Base-by-base conservation (phyloP, 2,797 vertebrate species). In the Setipinna tenuifilis region DNA sequence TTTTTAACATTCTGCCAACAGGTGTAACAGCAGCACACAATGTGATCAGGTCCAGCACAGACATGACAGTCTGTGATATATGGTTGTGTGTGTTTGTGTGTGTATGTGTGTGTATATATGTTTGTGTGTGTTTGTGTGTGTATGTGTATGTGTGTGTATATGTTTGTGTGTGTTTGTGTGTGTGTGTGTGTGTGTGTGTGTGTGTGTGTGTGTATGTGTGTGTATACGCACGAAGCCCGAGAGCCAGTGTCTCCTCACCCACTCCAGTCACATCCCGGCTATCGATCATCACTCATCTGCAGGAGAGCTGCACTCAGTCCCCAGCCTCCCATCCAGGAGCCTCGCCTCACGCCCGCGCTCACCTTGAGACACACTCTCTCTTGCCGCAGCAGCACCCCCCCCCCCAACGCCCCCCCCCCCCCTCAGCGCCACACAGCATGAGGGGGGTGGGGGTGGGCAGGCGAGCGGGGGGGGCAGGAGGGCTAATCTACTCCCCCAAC, bases 321-420 rank as follows among this genome's bases (percentile, higher is more conserved):
- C 81, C 0, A n/a, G 75, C 75, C 68, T 83, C 71, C 84, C 71
- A 82, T 75, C 50, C 78, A n/a, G 44, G 17, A 71, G 61, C 84
- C 2, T 83, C 86, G 61, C 84, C 2, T 83, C 86, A 14, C 25
- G 68, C 50, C 65, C 46, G 84, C 23, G 25, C 25, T 86, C 84
- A 88, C 88, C 90, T 89, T 90, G 86, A 88, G 81, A 86, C 85
- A 65, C 84, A 85, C 50, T 28, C 87, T n/a, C n/a, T n/a, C n/a
- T n/a, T n/a, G n/a, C 83, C 78, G 65, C 82, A 11, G 62, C 25
- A 31, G 62, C 62, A 62, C 61, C 3, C 50, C 3, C 50, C 3
- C 50, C 3, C 50, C 3, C 50, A 54, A 54, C 50, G 9, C 50
- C 3, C 50, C 3, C 50, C 3, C 50, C 3, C 50, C 3, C 50